Conservation (phyloP, 2,888 invertebrate genomes). For the Noctua janthe region DNA sequence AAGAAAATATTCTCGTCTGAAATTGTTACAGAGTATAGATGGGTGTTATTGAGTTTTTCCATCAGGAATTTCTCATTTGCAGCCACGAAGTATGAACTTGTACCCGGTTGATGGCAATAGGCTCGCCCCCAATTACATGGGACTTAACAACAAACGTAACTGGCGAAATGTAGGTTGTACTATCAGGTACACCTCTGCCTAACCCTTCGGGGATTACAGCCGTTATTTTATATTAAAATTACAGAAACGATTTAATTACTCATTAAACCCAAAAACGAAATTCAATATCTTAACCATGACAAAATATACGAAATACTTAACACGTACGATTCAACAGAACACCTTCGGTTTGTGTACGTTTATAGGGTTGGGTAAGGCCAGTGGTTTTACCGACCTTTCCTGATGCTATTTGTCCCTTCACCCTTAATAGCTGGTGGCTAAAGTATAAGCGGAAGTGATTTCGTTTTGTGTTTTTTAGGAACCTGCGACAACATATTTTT, state of each 20-base stretch:
- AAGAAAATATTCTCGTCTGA: too few relatives aligned
- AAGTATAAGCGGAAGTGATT: conserved; percentile 23
- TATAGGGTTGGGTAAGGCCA: conserved; percentile 54
- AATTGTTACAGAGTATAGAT: too few relatives aligned
- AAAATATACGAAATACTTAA: conserved; percentile 60
- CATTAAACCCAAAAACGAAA: not conserved
- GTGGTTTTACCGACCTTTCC: conserved; percentile 64
- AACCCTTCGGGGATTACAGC: not conserved
- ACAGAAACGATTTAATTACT: not conserved
- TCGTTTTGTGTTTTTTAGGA: not conserved
- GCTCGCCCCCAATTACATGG: too few relatives aligned
- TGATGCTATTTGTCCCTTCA: conserved; percentile 65
- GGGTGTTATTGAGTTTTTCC: too few relatives aligned
- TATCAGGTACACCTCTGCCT: too few relatives aligned
- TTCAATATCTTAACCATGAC: conserved; percentile 11
- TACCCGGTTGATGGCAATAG: too few relatives aligned
- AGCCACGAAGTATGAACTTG: too few relatives aligned
- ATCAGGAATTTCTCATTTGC: too few relatives aligned
- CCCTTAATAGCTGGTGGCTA: conserved; percentile 39
- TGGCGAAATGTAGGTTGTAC: too few relatives aligned
- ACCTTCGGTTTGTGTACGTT: conserved; percentile 60
- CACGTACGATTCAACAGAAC: conserved; percentile 44
- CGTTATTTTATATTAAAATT: not conserved
- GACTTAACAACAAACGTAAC: too few relatives aligned
- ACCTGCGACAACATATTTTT: not conserved